Evolutionary conservation across 2,888 invertebrate genomes (phyloP), one percentile per base, ranked within the genome.

Genomic region (Luperina testacea): DNA sequence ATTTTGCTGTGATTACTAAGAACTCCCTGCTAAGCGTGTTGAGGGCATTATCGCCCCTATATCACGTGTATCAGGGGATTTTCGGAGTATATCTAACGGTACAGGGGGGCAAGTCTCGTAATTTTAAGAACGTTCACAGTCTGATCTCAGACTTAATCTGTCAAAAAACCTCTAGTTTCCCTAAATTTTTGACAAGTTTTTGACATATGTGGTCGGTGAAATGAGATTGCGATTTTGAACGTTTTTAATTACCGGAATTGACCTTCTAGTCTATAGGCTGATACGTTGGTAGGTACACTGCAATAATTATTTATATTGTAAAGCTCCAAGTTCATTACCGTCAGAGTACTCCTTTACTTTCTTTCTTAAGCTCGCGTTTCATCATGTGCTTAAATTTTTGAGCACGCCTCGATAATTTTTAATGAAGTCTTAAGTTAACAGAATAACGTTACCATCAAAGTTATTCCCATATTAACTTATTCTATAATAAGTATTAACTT

Each of bases 401-500:
- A 85, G 80, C 83, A 85, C 81, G 79, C 64, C 76, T 78, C 69
- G 72, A 85, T 87, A 78, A 88, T 85, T 87, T 81, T 82, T 85
- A 82, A 87, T 87, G 80, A 82, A 89, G 80, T 82, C 79, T 83
- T 82, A 86, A 86, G 79, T 81, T 82, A 85, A 81, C 80, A 85
- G 71, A 84, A 82, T 84, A 85, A 83, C 78, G 69, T 85, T 83
- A 77, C 75, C 88, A 80, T 80, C 70, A 74, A 87, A 88, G 84
- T 84, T 89, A 82, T 89, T 81, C 75, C 73, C 75, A 83, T 86
- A 88, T 83, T 85, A 88, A 89, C 82, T 88, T 84, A 89, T 88
- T 82, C 83, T 78, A 59, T 89, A 88, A 85, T 86, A 88, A 89
- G 77, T 86, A 88, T 83, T 85, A 88, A 89, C 82, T 88, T 84